Evolutionary conservation across 2,113 vertebrate genomes (phyloP).

Genomic region (Tragelaphus imberbis): DNA sequence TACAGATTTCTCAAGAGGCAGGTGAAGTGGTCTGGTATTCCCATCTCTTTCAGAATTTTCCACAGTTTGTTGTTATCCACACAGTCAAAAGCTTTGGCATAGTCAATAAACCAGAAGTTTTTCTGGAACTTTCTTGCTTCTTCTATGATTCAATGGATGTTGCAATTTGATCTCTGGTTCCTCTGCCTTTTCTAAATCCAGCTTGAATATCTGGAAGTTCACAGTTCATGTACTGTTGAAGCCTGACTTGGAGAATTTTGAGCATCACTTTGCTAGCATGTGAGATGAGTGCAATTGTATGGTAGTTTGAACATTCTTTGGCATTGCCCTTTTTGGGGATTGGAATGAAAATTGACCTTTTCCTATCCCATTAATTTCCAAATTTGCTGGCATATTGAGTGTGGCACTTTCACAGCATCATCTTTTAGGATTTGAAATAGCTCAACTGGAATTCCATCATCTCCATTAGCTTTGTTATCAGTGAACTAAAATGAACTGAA

Average conservation of each 20-base stretch:
- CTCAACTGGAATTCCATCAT: background rate
- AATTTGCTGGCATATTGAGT: background rate
- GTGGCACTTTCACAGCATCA: background rate
- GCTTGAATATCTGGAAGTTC: background rate
- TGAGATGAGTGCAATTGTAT: background rate
- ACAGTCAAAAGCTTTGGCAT: background rate
- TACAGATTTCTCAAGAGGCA: background rate
- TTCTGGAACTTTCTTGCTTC: background rate
- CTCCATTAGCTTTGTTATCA: background rate
- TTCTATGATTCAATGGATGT: background rate
- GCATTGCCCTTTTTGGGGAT: background rate
- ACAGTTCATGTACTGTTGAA: background rate
- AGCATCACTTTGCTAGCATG: background rate
- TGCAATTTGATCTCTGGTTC: background rate
- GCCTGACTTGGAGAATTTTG: background rate
- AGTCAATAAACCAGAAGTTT: background rate
- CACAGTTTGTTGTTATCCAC: background rate
- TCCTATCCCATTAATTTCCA: background rate
- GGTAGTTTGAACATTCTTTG: background rate
- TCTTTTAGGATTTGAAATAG: background rate
- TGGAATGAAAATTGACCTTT: background rate
- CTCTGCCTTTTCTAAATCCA: background rate
- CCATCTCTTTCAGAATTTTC: background rate
- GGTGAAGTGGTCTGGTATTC: background rate
- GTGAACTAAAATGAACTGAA: background rate